Percentiles rank a stretch among this genome's conserved stretches.
Conservation (phyloP, 2,113 vertebrate genomes). For the Arenaria interpres region DNA sequence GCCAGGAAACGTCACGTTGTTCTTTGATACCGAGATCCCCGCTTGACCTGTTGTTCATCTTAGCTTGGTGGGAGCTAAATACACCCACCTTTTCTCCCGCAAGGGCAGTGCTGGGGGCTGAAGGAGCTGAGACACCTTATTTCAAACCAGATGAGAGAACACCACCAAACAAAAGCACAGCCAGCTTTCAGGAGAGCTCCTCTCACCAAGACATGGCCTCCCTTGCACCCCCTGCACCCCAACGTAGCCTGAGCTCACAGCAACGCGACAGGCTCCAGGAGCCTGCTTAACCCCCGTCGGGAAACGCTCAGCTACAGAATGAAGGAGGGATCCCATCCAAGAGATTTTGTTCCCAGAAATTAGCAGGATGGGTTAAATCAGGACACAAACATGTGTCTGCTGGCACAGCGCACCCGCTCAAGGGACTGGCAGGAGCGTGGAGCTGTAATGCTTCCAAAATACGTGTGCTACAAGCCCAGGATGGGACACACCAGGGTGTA, state of each 20-base stretch:
- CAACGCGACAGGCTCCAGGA: not conserved
- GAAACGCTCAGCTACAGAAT: not conserved
- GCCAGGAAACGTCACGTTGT: not conserved
- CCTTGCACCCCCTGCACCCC: not conserved
- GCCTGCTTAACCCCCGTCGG: not conserved
- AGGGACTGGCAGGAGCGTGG: not conserved
- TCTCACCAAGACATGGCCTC: not conserved
- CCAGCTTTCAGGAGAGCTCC: not conserved
- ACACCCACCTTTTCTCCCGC: not conserved
- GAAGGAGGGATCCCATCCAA: not conserved
- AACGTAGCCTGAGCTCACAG: not conserved
- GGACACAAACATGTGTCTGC: not conserved
- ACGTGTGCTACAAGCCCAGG: fast-evolving
- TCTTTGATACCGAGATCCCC: not conserved
- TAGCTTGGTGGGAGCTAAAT: not conserved
- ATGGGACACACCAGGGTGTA: fast-evolving
- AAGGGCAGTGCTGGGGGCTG: not conserved
- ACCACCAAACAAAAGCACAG: not conserved
- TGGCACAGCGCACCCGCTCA: not conserved
- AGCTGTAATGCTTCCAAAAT: not conserved
- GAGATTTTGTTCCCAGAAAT: not conserved
- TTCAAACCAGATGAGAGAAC: not conserved
- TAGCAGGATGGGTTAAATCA: not conserved
- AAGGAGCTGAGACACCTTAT: not conserved
- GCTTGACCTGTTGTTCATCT: not conserved